Base-by-base conservation (phyloP, 2,797 vertebrate genomes). In the Botia almorhae region DNA sequence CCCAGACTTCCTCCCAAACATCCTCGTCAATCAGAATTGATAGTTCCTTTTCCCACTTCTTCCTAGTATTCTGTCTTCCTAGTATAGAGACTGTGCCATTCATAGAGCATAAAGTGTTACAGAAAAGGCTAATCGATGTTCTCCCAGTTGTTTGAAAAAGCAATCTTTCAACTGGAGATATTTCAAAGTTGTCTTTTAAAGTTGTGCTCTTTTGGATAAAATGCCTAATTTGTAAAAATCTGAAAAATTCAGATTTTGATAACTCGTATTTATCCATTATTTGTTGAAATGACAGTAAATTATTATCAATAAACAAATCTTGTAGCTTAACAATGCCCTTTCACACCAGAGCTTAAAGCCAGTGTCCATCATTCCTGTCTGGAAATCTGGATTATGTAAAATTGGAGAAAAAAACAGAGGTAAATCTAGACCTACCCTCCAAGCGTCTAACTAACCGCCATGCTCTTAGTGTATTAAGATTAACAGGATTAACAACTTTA, bases 201-300 rank as follows among this genome's bases (percentile, higher is more conserved):
- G 51, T 53, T 53, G 50, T 53, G 17, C 16, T 16, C 13, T 79
- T 56, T 84, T 77, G n/a, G n/a, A n/a, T n/a, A n/a, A n/a, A n/a
- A n/a, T n/a, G n/a, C n/a, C n/a, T n/a, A n/a, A n/a, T n/a, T n/a
- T n/a, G n/a, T n/a, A n/a, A n/a, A n/a, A n/a, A n/a, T n/a, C n/a
- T n/a, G n/a, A n/a, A n/a, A n/a, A n/a, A n/a, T n/a, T n/a, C n/a
- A n/a, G n/a, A n/a, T n/a, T n/a, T n/a, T n/a, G n/a, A n/a, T n/a
- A n/a, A n/a, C n/a, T n/a, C n/a, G n/a, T n/a, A n/a, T n/a, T 56
- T 56, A 56, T 56, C n/a, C 2, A 8, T 19, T 2, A 19, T 56
- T 19, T 56, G n/a, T 56, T 56, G n/a, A 19, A 56, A 56, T 56
- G 55, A 56, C n/a, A 21, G 19, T 56, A 19, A 14, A 1, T 51